Conservation (phyloP, 2,113 vertebrate genomes). For the Chitala chitala region DNA sequence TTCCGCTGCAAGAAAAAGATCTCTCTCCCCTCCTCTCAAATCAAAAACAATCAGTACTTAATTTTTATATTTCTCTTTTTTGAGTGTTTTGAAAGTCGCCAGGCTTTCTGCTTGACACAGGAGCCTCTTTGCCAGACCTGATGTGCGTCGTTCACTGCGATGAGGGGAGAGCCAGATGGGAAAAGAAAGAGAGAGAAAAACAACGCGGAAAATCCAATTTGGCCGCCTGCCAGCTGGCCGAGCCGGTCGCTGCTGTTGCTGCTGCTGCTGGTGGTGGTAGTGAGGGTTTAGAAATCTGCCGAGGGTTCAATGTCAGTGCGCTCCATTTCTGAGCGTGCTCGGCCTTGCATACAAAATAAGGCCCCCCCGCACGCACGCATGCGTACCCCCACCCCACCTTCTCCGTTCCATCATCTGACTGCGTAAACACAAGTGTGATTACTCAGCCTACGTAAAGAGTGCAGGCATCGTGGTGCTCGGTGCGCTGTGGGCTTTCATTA, state of each 20-base stretch:
- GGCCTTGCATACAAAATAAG: slow-evolving; percentile 7
- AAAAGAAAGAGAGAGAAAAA: background rate
- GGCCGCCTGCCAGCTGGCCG: slow-evolving; percentile 1
- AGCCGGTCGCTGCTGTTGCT: background rate
- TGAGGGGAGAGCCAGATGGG: slow-evolving; percentile 11
- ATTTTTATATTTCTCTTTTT: background rate
- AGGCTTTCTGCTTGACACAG: background rate
- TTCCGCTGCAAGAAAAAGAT: background rate
- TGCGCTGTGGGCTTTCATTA: too few relatives aligned
- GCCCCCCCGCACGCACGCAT: background rate
- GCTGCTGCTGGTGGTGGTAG: background rate
- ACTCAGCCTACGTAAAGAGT: slow-evolving; percentile 7
- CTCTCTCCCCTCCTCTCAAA: background rate
- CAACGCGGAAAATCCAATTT: background rate
- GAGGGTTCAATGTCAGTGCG: slow-evolving; percentile 16
- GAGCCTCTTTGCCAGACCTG: background rate
- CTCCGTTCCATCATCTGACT: background rate
- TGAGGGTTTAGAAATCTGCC: slow-evolving; percentile 23
- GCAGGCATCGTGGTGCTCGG: background rate
- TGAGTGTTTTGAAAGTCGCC: background rate
- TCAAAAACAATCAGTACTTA: background rate
- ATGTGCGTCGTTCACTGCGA: background rate
- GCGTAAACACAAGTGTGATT: slow-evolving; percentile 18
- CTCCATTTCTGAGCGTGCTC: background rate
- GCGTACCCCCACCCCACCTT: background rate